Conservation (phyloP, 2,113 vertebrate genomes). For the Atractosteus spatula region DNA sequence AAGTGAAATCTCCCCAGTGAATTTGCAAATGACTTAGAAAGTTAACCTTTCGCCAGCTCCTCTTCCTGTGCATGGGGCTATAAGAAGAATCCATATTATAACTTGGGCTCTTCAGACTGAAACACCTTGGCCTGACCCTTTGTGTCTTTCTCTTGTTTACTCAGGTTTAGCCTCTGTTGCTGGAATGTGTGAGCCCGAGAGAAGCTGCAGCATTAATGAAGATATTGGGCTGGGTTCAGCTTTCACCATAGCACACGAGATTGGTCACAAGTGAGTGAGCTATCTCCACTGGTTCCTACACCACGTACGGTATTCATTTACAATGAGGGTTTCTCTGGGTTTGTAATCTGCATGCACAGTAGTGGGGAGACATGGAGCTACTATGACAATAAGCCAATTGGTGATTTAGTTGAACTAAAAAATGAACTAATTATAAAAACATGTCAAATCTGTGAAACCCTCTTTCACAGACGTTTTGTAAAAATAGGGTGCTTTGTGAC, state of each 20-base stretch:
- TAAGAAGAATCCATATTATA: constrained; percentile 78
- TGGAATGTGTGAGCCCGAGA: constrained; percentile 98
- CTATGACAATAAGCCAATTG: neutral
- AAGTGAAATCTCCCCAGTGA: constrained; percentile 78
- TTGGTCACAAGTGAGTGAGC: constrained; percentile 97
- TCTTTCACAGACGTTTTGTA: too few relatives aligned
- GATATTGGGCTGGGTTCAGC: constrained; percentile 97
- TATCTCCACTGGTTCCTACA: constrained; percentile 32
- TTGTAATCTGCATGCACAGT: neutral
- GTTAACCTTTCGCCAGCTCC: constrained; percentile 78
- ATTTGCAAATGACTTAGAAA: constrained; percentile 77
- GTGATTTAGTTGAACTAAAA: neutral
- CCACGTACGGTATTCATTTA: neutral
- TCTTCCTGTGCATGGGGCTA: constrained; percentile 74
- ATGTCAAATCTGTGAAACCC: too few relatives aligned
- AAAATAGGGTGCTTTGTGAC: too few relatives aligned
- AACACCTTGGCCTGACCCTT: constrained; percentile 80
- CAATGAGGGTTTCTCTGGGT: neutral
- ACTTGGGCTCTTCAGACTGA: constrained; percentile 69
- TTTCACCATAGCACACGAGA: constrained; percentile 98
- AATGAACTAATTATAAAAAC: neutral
- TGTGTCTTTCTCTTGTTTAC: constrained; percentile 76
- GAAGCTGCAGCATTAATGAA: constrained; percentile 99
- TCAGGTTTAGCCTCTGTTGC: constrained; percentile 96
- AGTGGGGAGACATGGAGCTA: too few relatives aligned